These are phyloP conservation scores for Deilephila elpenor DNA, from an alignment of 2,888 invertebrate genomes.

Conservation along the genomic window DNA sequence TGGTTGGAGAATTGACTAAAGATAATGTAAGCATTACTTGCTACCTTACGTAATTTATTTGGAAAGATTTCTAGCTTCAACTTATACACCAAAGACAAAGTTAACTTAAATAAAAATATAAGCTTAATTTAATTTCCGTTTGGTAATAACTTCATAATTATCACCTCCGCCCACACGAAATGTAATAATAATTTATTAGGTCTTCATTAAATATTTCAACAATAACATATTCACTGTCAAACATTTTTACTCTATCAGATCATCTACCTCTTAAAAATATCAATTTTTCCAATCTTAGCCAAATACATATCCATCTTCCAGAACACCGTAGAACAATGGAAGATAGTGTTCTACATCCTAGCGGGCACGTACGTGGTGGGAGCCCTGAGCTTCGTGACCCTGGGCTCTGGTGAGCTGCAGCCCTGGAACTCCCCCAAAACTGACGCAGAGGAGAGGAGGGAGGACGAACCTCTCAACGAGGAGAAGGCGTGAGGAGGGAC, in stretches of 20 bases:
- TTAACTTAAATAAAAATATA: too few relatives aligned
- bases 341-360: constrained; percentile 92
- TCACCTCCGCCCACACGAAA: too few relatives aligned
- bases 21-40: constrained; percentile 83
- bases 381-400: constrained; percentile 85
- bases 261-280: too few relatives aligned
- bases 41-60: not conserved
- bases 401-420: constrained; percentile 88
- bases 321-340: constrained; percentile 92
- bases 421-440: constrained; percentile 67
- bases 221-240: too few relatives aligned
- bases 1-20: constrained; percentile 91
- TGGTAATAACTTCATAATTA: too few relatives aligned
- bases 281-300: too few relatives aligned
- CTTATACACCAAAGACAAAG: too few relatives aligned
- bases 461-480: constrained; percentile 73
- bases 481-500: constrained; percentile 59
- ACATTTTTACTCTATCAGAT: too few relatives aligned
- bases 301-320: constrained; percentile 52
- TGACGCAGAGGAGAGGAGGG: constrained; percentile 49
- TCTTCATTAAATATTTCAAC: too few relatives aligned
- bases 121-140: too few relatives aligned
- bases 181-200: too few relatives aligned
- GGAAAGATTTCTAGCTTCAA: too few relatives aligned
- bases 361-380: constrained; percentile 89